Base-by-base conservation (phyloP, 1,140 invertebrate species). In the Maconellicoccus hirsutus region DNA sequence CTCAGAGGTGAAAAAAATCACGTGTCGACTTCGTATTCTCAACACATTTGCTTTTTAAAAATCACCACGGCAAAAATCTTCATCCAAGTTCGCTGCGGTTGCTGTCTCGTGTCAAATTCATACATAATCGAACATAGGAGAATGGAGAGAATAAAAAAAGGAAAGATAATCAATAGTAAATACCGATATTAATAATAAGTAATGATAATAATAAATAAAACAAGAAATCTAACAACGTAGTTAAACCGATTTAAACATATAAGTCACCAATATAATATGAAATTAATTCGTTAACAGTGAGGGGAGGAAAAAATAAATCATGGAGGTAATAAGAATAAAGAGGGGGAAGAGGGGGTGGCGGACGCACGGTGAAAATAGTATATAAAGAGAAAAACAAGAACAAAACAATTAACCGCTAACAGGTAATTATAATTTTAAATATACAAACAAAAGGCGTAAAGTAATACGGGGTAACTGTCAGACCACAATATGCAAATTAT, bases 391-490 rank as follows among this genome's bases (percentile, higher is more conserved):
- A 66, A 66, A 66, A 66, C 25, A 66, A 66, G 61, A 66, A 66
- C 25, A 66, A 66, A 66, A 52, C 6, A 66, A 66, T 66, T 23
- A 66, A 66, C 25, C 25, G 16, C 61, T 66, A 66, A 66, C 61
- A 25, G 61, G 61, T 66, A 66, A 66, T 66, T 66, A 66, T 66
- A 66, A 66, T 66, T 59, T 19, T 59, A 19, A n/a, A n/a, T 66
- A 66, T 66, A 66, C 16, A 66, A 66, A 66, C 61, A 66, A 25
- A 66, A 66, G 21, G 61, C 61, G 61, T 66, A 66, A 66, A 66
- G 61, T 66, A 66, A 66, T 66, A 66, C 25, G 61, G 61, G 61
- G 61, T 66, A 66, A 66, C 61, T 66, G 61, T 66, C 61, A 66
- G 61, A 66, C 61, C 61, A 66, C 61, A 66, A 66, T 23, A 66